Base-by-base conservation (phyloP, 35 echinoderm and acorn worm species). In the Acanthaster planci region DNA sequence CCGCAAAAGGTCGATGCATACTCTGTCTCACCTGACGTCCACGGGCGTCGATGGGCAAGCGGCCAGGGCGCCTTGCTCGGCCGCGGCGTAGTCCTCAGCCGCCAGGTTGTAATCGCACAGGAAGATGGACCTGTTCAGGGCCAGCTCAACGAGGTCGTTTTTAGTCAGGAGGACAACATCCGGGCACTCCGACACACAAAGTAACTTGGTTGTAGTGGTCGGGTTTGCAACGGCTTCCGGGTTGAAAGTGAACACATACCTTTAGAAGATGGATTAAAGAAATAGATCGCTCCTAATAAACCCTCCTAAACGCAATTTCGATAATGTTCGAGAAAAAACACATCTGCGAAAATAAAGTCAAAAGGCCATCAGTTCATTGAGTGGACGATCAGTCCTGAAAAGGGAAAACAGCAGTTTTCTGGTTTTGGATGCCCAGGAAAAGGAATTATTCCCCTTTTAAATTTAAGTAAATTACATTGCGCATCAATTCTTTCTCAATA, bases 211-310 rank as follows among this genome's bases (percentile, higher is more conserved):
- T 9, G 76, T 22, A 7, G 23, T 90, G 19, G 34, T 10, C 0
- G 60, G 44, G 34, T 83, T 57, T 31, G 56, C 60, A 31, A 87
- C 40, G 30, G 89, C 82, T 29, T 82, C 42, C 38, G 84, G 42
- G 34, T 91, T 82, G 58, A 99, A 99, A 37, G 64, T 89, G 51
- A 99, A 93, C 2, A 94, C 47, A 56, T 81, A 91, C 19, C 92
- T 94, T n/a, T n/a, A n/a, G n/a, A n/a, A 79, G 19, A 56, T 52
- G 39, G 56, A 19, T 36, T 38, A 51, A 83, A 37, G 38, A 80
- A 39, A 21, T 16, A 77, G 15, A 77, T 27, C 4, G 35, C 35
- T 39, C 30, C 75, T 1, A 14, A 39, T 39, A 16, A 18, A 27
- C 39, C 1, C 14, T 5, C 75, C 1, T 34, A 14, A 39, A 30